These are phyloP conservation scores for Heliconius erato DNA, from an alignment of 2,888 invertebrate species.

Conservation along the genomic window DNA sequence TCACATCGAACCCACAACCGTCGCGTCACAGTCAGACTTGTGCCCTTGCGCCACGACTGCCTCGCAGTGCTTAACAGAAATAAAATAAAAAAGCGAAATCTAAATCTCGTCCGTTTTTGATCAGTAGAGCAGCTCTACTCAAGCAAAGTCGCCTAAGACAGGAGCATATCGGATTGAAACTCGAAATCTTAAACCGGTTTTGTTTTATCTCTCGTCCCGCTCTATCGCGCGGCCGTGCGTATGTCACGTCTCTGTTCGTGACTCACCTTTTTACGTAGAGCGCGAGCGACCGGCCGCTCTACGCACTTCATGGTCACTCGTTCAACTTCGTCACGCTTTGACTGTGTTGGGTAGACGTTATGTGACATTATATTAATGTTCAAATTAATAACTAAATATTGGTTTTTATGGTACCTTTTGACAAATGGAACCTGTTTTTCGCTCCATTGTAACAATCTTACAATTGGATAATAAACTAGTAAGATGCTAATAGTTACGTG, in stretches of 20 bases:
- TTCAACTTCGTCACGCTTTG: conserved; percentile 83
- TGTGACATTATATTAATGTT: conserved; percentile 81
- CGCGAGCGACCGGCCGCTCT: conserved; percentile 72
- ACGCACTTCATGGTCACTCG: conserved; percentile 85
- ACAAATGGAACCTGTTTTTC: conserved; percentile 50
- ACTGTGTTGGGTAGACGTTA: conserved; percentile 78
- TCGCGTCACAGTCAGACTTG: too few species aligned
- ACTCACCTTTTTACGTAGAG: conserved; percentile 84
- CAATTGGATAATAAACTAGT: conserved; percentile 4
- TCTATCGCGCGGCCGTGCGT: conserved; percentile 63
- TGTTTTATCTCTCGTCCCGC: conserved; percentile 71
- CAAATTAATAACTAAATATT: conserved; percentile 76
- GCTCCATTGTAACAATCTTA: background rate
- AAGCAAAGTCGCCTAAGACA: conserved; percentile 79
- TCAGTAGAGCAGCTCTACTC: conserved; percentile 68
- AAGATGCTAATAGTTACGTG: background rate
- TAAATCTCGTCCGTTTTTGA: conserved; percentile 60
- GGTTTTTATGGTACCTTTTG: conserved; percentile 56
- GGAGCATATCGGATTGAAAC: conserved; percentile 85
- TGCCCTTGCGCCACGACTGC: too few species aligned
- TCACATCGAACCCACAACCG: too few species aligned
- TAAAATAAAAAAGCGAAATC: conserved; percentile 36
- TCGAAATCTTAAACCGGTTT: conserved; percentile 85
- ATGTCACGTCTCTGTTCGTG: conserved; percentile 78
- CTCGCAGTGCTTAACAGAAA: conserved; percentile 5